These are phyloP conservation scores for Psophia crepitans DNA, from an alignment of 2,113 vertebrate species.

Conservation along the genomic window DNA sequence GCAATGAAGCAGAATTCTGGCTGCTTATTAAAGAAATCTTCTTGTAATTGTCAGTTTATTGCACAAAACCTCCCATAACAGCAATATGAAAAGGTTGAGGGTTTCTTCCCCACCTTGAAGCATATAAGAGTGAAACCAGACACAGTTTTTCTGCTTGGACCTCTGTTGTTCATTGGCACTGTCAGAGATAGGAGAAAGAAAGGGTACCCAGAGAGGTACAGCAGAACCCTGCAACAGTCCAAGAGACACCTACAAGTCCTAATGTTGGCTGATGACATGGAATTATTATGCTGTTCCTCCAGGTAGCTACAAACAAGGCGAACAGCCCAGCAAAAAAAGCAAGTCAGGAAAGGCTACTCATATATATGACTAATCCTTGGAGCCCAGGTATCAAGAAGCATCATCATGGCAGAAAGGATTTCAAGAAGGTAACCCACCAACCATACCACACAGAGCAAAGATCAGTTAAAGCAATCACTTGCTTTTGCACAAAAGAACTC, in stretches of 20 bases:
- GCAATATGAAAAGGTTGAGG: not conserved
- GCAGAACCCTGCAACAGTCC: fast-evolving
- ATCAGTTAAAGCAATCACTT: not conserved
- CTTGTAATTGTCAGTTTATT: not conserved
- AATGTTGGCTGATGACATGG: not conserved
- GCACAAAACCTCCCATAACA: not conserved
- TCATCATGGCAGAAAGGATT: not conserved
- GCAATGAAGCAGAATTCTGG: not conserved
- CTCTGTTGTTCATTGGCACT: not conserved
- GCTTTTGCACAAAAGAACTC: no score
- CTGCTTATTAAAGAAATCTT: not conserved
- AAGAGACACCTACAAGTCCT: not conserved
- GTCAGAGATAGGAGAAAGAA: not conserved
- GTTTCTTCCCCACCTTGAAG: not conserved
- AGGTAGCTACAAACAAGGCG: not conserved
- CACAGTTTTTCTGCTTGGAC: not conserved
- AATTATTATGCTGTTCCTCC: not conserved
- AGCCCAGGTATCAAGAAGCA: not conserved
- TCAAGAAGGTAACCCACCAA: not conserved
- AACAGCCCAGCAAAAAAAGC: not conserved
- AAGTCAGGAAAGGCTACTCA: not conserved
- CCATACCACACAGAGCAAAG: not conserved
- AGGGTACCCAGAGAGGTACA: not conserved
- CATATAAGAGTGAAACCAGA: not conserved
- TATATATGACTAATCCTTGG: not conserved